These are phyloP conservation scores for Incurvaria masculella DNA, from an alignment of 2,888 invertebrate genomes.

Conservation along the genomic window DNA sequence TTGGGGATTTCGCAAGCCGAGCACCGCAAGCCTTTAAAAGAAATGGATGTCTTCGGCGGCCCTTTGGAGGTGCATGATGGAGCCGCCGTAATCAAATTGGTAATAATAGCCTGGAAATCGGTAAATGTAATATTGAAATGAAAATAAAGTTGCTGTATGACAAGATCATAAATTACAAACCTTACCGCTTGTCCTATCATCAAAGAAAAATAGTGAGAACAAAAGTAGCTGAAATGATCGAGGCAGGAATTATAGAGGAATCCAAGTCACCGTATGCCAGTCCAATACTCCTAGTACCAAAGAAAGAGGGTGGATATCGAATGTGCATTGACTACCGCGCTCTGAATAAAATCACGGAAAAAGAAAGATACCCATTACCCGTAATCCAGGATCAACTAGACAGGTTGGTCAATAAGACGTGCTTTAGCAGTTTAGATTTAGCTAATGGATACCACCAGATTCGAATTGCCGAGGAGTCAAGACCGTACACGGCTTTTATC, in stretches of 20 bases:
- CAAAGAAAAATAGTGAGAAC: constrained; percentile 8
- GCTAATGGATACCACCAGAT: constrained; percentile 14
- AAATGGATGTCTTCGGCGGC: too few species aligned
- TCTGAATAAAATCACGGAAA: constrained; percentile 11
- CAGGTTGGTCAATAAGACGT: constrained; percentile 4
- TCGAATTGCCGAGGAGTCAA: constrained; percentile 2
- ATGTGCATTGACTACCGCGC: constrained; percentile 13
- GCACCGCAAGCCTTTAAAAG: too few species aligned
- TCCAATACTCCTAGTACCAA: constrained; percentile 9
- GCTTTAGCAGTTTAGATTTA: constrained; percentile 12
- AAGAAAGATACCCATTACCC: constrained; percentile 12
- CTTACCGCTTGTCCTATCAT: constrained; percentile 10
- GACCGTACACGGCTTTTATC: constrained; percentile 7
- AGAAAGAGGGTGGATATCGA: constrained; percentile 11
- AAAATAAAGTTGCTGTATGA: constrained; percentile 7
- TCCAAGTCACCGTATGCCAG: constrained; percentile 8
- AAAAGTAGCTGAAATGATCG: constrained; percentile 5
- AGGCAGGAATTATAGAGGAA: constrained; percentile 7
- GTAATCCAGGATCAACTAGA: constrained; percentile 12
- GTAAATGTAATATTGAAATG: constrained; percentile 12
- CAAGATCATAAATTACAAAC: constrained; percentile 9
- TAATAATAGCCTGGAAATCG: constrained; percentile 8
- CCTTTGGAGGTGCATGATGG: neutral
- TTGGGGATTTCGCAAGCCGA: neutral
- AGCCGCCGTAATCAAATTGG: neutral